Percentiles rank a stretch among this genome's conserved stretches.
These are phyloP conservation scores for Heliconius ismenius DNA, from an alignment of 2,888 invertebrate species.

Conservation along the genomic window DNA sequence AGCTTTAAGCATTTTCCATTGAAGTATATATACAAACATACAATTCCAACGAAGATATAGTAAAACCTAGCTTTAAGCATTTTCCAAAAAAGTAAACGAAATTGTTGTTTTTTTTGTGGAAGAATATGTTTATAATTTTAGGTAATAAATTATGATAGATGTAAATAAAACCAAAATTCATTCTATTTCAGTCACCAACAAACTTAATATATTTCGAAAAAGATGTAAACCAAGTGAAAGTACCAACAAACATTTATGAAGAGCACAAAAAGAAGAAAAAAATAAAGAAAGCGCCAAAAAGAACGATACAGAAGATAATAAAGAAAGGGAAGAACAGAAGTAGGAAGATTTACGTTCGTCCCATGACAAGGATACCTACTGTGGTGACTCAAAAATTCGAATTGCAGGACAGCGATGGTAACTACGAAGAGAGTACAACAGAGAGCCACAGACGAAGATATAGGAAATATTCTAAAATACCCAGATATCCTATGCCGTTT, in stretches of 20 bases:
- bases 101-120: too few relatives aligned
- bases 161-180: neutral
- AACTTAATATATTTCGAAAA: constrained; percentile 64
- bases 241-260: constrained; percentile 57
- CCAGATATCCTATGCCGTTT: constrained; percentile 65
- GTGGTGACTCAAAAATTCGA: constrained; percentile 45
- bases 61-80: too few relatives aligned
- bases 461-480: constrained; percentile 54
- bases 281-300: constrained; percentile 62
- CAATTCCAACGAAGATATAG: too few relatives aligned
- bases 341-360: constrained; percentile 56
- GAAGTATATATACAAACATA: too few relatives aligned
- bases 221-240: constrained; percentile 61
- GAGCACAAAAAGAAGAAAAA: constrained; percentile 54
- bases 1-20: too few relatives aligned
- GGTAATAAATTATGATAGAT: neutral
- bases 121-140: too few relatives aligned
- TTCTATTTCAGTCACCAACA: constrained; percentile 32
- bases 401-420: constrained; percentile 45
- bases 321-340: constrained; percentile 60
- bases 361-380: constrained; percentile 51
- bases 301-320: constrained; percentile 74
- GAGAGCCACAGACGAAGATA: constrained; percentile 55
- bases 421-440: constrained; percentile 53
- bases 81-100: too few relatives aligned